Percentiles rank a stretch among this genome's conserved stretches.
Evolutionary conservation across 2,797 vertebrate genomes (phyloP).

Genomic region (Scolopax rusticola): DNA sequence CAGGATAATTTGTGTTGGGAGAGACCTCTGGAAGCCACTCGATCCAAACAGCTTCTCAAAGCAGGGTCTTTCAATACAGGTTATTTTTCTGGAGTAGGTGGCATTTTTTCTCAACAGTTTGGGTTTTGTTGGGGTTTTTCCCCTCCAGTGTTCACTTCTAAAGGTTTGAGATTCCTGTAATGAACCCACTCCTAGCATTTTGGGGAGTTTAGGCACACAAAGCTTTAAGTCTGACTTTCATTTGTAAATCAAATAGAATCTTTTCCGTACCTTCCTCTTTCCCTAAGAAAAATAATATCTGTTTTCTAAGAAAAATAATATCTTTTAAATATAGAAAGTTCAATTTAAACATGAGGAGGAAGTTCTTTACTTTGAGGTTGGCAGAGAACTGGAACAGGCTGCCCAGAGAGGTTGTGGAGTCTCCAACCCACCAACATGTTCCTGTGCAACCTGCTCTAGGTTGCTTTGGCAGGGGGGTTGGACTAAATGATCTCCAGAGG

Average conservation of each 20-base stretch:
- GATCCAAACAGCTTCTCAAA: background rate
- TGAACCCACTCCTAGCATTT: background rate
- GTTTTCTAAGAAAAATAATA: too few species aligned
- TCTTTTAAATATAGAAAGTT: too few species aligned
- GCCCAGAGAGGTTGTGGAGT: too few species aligned
- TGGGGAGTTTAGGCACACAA: background rate
- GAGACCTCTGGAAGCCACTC: background rate
- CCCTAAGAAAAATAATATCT: rapidly evolving
- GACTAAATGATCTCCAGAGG: too few species aligned
- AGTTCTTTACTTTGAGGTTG: too few species aligned
- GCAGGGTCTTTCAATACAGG: background rate
- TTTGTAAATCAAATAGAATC: background rate
- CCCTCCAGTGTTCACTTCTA: background rate
- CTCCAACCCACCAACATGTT: too few species aligned
- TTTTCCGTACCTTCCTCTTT: background rate
- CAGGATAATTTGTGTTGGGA: background rate
- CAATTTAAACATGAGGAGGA: too few species aligned
- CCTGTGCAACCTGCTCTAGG: too few species aligned
- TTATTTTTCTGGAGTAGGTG: background rate
- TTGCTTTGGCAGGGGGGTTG: too few species aligned
- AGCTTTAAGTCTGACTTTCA: background rate
- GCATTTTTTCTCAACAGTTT: background rate
- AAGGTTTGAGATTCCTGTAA: background rate
- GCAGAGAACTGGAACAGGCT: too few species aligned
- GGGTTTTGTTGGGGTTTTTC: background rate